phyloP scores from a whole-genome alignment of 2,888 invertebrate species.

The Eledone cirrhosa region DNA sequence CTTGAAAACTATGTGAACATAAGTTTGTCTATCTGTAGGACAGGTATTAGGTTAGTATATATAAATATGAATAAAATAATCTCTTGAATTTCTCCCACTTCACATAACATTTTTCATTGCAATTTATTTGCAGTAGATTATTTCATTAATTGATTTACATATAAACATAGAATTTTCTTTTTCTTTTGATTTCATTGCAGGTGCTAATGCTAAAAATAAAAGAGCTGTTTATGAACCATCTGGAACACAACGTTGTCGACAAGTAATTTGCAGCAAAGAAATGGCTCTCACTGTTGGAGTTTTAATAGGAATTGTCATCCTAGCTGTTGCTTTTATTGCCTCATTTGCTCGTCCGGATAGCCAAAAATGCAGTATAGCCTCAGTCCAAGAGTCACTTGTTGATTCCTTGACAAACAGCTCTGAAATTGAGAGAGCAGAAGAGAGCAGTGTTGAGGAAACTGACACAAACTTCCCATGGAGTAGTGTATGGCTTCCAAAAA shows the following conservation, averaged over 20 bases:
- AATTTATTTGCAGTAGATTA: background rate
- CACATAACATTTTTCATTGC: background rate
- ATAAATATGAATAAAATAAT: background rate
- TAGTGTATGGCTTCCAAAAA: conserved; percentile 62
- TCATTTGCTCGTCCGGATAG: conserved; percentile 84
- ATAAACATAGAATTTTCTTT: background rate
- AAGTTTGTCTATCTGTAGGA: too few species aligned
- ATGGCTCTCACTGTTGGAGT: conserved; percentile 81
- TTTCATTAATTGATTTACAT: too few species aligned
- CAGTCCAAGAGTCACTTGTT: background rate
- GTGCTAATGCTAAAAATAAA: conserved; percentile 75
- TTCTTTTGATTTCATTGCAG: conserved; percentile 64
- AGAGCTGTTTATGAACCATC: conserved; percentile 77
- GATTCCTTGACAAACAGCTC: background rate
- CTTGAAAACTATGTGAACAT: too few species aligned
- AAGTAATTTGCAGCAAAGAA: conserved; percentile 54
- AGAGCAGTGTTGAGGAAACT: background rate
- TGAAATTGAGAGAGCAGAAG: background rate
- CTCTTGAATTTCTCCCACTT: background rate
- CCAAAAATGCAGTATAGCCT: conserved; percentile 25
- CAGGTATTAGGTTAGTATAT: background rate
- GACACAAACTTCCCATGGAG: conserved; percentile 60
- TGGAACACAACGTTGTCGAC: conserved; percentile 70
- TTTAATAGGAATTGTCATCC: conserved; percentile 48
- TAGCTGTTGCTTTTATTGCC: conserved; percentile 80